These are phyloP conservation scores for Microtus richardsoni DNA, from an alignment of 2,113 vertebrate genomes.

Conservation along the genomic window DNA sequence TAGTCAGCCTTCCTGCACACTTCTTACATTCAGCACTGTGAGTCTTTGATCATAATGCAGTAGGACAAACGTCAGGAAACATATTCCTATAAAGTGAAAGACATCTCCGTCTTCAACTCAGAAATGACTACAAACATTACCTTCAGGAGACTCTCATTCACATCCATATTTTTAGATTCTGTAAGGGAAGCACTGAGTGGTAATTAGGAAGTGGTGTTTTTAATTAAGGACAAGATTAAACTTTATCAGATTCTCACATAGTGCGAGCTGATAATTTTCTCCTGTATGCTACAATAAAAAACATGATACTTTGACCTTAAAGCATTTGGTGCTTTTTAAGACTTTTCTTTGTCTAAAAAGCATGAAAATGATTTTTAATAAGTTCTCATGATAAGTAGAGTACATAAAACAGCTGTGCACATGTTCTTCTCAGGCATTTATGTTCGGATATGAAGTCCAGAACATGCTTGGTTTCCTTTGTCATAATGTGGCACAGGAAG, in stretches of 20 bases:
- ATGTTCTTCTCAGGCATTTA: neutral
- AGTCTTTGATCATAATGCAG: conserved; percentile 81
- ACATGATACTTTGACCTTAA: conserved; percentile 47
- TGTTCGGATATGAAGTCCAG: neutral
- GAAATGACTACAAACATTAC: conserved; percentile 84
- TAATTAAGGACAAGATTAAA: conserved; percentile 73
- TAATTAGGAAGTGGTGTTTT: conserved; percentile 63
- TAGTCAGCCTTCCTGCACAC: conserved; percentile 78
- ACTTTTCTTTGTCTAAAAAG: conserved; percentile 39
- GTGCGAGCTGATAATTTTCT: conserved; percentile 35
- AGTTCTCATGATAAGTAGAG: neutral
- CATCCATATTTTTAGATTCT: conserved; percentile 65
- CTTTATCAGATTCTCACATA: conserved; percentile 29
- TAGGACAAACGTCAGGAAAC: conserved; percentile 86
- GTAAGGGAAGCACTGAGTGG: conserved; percentile 60
- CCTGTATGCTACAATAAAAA: conserved; percentile 32
- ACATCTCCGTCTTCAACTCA: conserved; percentile 80
- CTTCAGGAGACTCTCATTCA: conserved; percentile 78
- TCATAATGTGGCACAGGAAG: neutral
- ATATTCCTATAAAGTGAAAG: conserved; percentile 81
- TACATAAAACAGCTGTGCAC: neutral
- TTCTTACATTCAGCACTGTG: conserved; percentile 71
- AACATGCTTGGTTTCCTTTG: neutral
- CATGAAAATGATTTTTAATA: neutral
- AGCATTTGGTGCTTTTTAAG: conserved; percentile 31